Evolutionary conservation across 2,113 vertebrate species (phyloP).

Genomic region (Lepus americanus): DNA sequence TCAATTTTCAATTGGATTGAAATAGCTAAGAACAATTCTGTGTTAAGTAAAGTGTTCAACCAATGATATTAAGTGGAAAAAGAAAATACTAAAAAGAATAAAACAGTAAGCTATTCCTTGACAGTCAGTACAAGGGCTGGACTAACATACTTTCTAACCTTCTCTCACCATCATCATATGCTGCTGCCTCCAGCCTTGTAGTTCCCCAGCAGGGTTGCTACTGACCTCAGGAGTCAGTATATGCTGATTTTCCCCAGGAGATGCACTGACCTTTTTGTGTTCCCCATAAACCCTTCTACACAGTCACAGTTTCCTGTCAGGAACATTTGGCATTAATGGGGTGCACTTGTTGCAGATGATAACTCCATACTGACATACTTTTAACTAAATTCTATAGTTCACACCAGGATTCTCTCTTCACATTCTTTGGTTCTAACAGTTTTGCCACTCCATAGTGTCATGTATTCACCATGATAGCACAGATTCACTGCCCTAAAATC

Average conservation of each 20-base stretch:
- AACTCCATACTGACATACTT: not conserved
- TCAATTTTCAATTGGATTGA: no score
- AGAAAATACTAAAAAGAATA: no score
- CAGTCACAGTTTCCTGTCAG: not conserved
- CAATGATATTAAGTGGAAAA: no score
- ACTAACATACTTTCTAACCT: not conserved
- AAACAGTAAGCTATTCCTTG: no score
- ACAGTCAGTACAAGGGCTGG: no score
- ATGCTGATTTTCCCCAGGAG: not conserved
- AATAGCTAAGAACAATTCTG: no score
- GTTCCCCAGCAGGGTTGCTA: not conserved
- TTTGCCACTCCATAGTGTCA: not conserved
- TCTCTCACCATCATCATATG: not conserved
- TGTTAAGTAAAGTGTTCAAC: no score
- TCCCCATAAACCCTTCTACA: not conserved
- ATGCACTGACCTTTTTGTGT: not conserved
- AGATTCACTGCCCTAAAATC: not conserved
- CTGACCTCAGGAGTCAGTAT: not conserved
- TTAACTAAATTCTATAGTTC: not conserved
- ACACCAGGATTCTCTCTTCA: not conserved
- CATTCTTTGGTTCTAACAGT: not conserved
- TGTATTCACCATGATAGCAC: no score
- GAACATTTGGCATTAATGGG: not conserved
- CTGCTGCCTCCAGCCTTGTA: not conserved
- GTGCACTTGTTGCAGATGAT: not conserved